phyloP scores from a whole-genome alignment of 2,797 vertebrate genomes.

The Chiloscyllium punctatum region DNA sequence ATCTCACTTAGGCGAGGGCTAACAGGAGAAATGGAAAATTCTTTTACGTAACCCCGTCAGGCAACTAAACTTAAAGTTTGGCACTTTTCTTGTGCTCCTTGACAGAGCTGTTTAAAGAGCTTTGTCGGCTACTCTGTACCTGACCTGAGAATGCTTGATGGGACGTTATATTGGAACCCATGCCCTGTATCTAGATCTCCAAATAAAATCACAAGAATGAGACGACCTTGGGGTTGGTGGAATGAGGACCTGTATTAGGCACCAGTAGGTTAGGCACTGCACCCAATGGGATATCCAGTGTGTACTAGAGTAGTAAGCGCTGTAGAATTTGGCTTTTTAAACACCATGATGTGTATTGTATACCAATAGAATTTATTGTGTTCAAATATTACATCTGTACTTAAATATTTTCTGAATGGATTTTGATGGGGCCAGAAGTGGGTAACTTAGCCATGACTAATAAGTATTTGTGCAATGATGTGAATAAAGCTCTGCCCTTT shows the following conservation, averaged over 20 bases:
- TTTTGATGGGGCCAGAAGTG: not conserved
- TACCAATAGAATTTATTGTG: not conserved
- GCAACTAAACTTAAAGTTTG: not conserved
- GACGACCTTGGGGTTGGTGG: not conserved
- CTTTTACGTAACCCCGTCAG: not conserved
- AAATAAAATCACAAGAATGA: not conserved
- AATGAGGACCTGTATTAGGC: not conserved
- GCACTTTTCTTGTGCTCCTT: not conserved
- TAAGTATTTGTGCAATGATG: not conserved
- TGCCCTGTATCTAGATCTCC: not conserved
- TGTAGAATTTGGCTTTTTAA: not conserved
- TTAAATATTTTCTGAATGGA: not conserved
- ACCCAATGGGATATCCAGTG: not conserved
- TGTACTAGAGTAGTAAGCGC: not conserved
- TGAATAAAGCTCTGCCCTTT: not conserved
- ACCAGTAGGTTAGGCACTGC: not conserved
- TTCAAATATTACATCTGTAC: not conserved
- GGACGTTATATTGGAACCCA: not conserved
- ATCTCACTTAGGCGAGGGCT: not conserved
- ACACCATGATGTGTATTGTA: not conserved
- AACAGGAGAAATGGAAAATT: not conserved
- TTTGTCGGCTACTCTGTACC: not conserved
- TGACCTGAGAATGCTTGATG: not conserved
- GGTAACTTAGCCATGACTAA: not conserved
- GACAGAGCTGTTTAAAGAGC: not conserved